phyloP scores from a whole-genome alignment of 2,797 vertebrate genomes.

The Tinamus major region DNA sequence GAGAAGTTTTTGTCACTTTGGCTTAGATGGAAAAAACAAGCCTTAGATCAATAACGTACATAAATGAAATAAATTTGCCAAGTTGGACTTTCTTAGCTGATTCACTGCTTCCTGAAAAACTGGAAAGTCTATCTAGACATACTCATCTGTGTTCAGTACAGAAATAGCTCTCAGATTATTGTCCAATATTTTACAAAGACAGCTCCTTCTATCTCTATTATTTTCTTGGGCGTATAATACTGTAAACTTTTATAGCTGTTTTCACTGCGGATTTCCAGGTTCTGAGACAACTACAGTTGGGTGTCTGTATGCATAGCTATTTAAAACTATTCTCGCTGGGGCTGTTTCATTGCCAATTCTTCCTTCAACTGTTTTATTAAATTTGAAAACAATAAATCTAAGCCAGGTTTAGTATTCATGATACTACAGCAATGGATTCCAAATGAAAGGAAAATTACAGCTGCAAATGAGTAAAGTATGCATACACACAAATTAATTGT shows the following conservation, averaged over 20 bases:
- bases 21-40: constrained; percentile 42
- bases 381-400: not conserved
- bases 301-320: not conserved
- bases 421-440: not conserved
- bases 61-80: constrained; percentile 46
- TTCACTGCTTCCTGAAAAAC: not conserved
- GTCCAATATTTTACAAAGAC: not conserved
- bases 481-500: not conserved
- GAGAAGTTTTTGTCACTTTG: constrained; percentile 63
- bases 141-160: not conserved
- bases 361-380: not conserved
- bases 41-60: constrained; percentile 58
- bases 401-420: not conserved
- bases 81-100: not conserved
- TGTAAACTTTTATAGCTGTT: not conserved
- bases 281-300: not conserved
- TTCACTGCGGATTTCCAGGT: constrained; percentile 4
- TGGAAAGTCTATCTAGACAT: not conserved
- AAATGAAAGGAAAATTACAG: not conserved
- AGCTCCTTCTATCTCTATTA: not conserved
- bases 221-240: not conserved
- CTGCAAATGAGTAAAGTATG: not conserved
- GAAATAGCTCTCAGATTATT: constrained; percentile 8
- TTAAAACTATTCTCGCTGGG: not conserved
- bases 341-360: not conserved